Base-by-base conservation (phyloP, 2,797 vertebrate species). In the Fringilla coelebs region DNA sequence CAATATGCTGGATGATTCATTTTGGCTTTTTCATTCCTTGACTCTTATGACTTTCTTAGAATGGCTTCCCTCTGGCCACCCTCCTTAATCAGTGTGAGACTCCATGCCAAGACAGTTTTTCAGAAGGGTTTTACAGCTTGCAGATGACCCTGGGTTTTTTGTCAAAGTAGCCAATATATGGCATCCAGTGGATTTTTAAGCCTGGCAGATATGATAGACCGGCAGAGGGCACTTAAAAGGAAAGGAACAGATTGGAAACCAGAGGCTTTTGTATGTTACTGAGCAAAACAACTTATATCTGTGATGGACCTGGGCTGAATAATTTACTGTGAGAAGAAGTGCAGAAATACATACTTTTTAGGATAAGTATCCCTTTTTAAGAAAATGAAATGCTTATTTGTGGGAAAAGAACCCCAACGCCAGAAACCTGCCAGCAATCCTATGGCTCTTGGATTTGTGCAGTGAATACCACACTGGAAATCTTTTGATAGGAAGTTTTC, bases 1-100 rank as follows among this genome's bases (percentile, higher is more conserved):
- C n/a, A 85, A 85, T 48, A 68, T 40, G 11, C 43, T 84, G 45
- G 36, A 52, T 86, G 83, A 93, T 85, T 91, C 36, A 72, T 73
- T 82, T 40, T 73, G 57, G 54, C 24, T 91, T 91, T 88, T 91
- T 76, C 7, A 21, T 79, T 88, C 58, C 52, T 43, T 85, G 60
- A 58, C 46, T 75, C 34, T 20, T 26, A 12, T 3, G 28, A 48
- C 40, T 83, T 84, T 78, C 54, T 90, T 70, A 79, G 77, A 73
- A 82, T 26, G 41, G 10, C 10, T 91, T 86, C 29, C 57, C 58
- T 65, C 24, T 58, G 79, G 34, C 49, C 48, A 58, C 66, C 24
- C 38, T 63, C 40, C 29, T 45, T 70, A 93, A 79, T 41, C 66
- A 41, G 9, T 6, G 51, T 29, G 28, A 75, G 13, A 36, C 10